phyloP scores from a whole-genome alignment of 2,113 vertebrate species.

The Nematolebias whitei region DNA sequence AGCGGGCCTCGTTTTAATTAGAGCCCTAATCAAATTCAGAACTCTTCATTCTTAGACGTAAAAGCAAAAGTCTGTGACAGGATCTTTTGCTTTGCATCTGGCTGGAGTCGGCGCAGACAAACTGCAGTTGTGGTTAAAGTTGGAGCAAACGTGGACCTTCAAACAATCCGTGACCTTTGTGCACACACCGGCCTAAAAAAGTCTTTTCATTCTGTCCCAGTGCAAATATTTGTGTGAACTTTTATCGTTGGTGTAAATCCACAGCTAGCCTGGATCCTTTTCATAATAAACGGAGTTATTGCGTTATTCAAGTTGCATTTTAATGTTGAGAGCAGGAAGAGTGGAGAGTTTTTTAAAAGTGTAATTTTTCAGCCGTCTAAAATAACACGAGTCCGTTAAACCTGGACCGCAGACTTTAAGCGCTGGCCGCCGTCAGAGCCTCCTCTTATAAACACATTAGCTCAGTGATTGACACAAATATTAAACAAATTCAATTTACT shows the following conservation, averaged over 20 bases:
- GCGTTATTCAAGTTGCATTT: background rate
- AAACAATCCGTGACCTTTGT: constrained; percentile 32
- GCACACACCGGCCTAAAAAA: background rate
- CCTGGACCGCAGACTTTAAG: constrained; percentile 15
- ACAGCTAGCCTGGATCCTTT: background rate
- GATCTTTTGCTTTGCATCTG: background rate
- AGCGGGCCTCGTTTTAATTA: constrained; percentile 5
- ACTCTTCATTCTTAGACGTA: constrained; percentile 19
- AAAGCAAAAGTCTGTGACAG: background rate
- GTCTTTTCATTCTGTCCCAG: background rate
- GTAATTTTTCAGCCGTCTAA: background rate
- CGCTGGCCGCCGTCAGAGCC: constrained; percentile 12
- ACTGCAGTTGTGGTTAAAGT: constrained; percentile 17
- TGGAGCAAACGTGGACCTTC: constrained; percentile 1
- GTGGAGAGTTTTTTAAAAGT: background rate
- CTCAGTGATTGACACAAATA: constrained; percentile 30
- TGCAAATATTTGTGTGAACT: constrained; percentile 18
- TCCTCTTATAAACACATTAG: constrained; percentile 6
- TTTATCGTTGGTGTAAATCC: background rate
- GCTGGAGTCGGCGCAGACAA: constrained; percentile 11
- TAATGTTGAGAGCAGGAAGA: background rate
- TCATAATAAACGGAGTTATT: background rate
- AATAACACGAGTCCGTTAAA: background rate
- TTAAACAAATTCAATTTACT: constrained; percentile 19
- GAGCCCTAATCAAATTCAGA: constrained; percentile 4